These are phyloP conservation scores for Rutpela maculata DNA, from an alignment of 2,888 invertebrate genomes.

Conservation along the genomic window DNA sequence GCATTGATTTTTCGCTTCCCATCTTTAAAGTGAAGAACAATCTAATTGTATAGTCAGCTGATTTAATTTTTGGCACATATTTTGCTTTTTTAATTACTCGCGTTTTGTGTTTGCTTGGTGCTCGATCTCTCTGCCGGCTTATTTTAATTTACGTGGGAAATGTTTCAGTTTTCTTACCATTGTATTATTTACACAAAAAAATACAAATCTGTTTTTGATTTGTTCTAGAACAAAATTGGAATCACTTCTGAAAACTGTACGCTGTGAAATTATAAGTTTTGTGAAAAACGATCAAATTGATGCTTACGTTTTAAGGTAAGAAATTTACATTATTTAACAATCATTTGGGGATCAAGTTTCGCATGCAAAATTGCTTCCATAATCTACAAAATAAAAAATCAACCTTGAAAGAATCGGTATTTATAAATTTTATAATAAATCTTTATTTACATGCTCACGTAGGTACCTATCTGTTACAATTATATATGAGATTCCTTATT, in stretches of 20 bases:
- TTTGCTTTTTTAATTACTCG: constrained; percentile 22
- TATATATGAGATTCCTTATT: neutral
- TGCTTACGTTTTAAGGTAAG: constrained; percentile 96
- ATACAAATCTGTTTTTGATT: constrained; percentile 25
- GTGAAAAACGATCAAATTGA: constrained; percentile 92
- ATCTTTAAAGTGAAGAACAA: constrained; percentile 33
- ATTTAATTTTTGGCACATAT: constrained; percentile 30
- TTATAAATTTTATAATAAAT: neutral
- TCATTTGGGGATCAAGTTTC: neutral
- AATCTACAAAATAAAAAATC: neutral
- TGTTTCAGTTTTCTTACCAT: neutral
- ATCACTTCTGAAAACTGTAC: constrained; percentile 90
- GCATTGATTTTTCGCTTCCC: constrained; percentile 50
- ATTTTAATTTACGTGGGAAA: neutral
- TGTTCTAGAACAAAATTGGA: constrained; percentile 89
- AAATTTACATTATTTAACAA: constrained; percentile 11
- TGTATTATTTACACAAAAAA: neutral
- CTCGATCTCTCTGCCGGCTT: neutral
- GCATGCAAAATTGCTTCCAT: neutral
- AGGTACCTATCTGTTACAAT: neutral
- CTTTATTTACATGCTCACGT: neutral
- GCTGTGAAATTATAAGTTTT: constrained; percentile 97
- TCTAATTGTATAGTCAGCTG: constrained; percentile 42
- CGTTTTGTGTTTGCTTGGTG: neutral
- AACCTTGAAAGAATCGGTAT: constrained; percentile 22